A percentile compares a stretch with the other conserved stretches of the same genome.
These are phyloP conservation scores for Platypus cylindrus DNA, from an alignment of 2,888 invertebrate genomes.

Conservation along the genomic window DNA sequence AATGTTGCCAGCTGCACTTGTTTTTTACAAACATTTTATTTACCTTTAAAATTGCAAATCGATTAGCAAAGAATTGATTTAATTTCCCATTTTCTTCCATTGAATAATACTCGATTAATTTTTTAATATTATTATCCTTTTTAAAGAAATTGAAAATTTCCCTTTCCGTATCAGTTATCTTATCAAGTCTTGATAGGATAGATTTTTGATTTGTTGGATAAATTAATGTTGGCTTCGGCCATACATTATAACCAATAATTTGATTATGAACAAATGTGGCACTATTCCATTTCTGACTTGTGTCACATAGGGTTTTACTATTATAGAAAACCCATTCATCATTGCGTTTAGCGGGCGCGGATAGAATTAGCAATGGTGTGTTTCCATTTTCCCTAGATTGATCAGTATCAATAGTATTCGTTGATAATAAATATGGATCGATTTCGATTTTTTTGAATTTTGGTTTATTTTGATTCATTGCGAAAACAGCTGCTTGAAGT, in stretches of 20 bases:
- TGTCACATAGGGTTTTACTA: constrained; percentile 43
- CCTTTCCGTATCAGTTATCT: constrained; percentile 51
- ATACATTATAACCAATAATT: constrained; percentile 42
- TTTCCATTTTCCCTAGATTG: no score
- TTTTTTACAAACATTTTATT: constrained; percentile 10
- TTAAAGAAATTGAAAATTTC: constrained; percentile 56
- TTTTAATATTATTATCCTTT: constrained; percentile 51
- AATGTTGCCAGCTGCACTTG: no score
- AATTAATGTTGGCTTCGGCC: constrained; percentile 43
- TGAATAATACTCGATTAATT: constrained; percentile 58
- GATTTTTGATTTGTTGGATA: constrained; percentile 51
- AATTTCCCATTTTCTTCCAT: constrained; percentile 79
- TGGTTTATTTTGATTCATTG: constrained; percentile 61
- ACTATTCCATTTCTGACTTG: constrained; percentile 61
- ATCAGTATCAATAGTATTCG: neutral
- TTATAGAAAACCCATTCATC: constrained; percentile 66
- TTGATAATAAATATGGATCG: constrained; percentile 38
- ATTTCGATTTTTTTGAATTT: constrained; percentile 46
- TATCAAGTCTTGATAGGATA: constrained; percentile 36
- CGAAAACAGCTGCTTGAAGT: constrained; percentile 45
- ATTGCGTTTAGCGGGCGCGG: constrained; percentile 49
- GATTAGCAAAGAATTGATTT: constrained; percentile 60
- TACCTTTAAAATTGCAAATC: constrained; percentile 64
- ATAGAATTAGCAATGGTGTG: constrained; percentile 1
- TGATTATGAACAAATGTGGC: constrained; percentile 49